These are phyloP conservation scores for Bufotes viridis DNA, from an alignment of 2,797 vertebrate genomes.

Conservation along the genomic window DNA sequence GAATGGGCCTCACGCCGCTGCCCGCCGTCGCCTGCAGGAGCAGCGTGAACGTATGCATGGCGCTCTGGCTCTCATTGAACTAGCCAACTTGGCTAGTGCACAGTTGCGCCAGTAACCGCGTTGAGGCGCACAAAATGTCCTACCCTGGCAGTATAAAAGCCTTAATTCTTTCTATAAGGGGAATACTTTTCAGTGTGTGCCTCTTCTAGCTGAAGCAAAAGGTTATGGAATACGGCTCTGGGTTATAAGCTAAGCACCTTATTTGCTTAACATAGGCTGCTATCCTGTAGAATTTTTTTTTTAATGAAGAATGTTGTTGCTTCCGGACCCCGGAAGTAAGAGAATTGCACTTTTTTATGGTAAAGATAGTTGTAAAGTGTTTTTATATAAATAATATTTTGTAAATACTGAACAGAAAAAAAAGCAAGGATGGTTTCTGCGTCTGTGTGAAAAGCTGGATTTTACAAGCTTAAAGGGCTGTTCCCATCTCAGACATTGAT, in stretches of 20 bases:
- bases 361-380: constrained; percentile 82
- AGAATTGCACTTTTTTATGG: constrained; percentile 91
- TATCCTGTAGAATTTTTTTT: constrained; percentile 88
- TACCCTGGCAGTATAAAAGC: constrained; percentile 66
- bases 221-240: constrained; percentile 42
- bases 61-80: constrained; percentile 94
- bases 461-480: constrained; percentile 82
- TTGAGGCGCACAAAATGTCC: constrained; percentile 67
- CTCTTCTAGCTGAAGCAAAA: constrained; percentile 64
- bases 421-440: constrained; percentile 78
- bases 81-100: constrained; percentile 90
- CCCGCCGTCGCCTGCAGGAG: constrained; percentile 80
- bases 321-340: constrained; percentile 74
- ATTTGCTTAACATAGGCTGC: constrained; percentile 96
- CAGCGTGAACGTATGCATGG: constrained; percentile 94
- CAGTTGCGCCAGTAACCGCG: constrained; percentile 77
- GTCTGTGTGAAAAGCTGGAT: constrained; percentile 72
- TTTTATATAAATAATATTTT: constrained; percentile 71
- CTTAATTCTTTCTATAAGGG: constrained; percentile 15
- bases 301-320: constrained; percentile 95
- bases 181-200: constrained; percentile 21
- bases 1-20: constrained; percentile 76
- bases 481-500: too few relatives aligned
- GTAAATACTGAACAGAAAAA: constrained; percentile 82
- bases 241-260: constrained; percentile 98